A percentile compares a stretch with the other conserved stretches of the same genome.
These are phyloP conservation scores for Chaetodon trifasciatus DNA, from an alignment of 2,797 vertebrate species.

Conservation along the genomic window DNA sequence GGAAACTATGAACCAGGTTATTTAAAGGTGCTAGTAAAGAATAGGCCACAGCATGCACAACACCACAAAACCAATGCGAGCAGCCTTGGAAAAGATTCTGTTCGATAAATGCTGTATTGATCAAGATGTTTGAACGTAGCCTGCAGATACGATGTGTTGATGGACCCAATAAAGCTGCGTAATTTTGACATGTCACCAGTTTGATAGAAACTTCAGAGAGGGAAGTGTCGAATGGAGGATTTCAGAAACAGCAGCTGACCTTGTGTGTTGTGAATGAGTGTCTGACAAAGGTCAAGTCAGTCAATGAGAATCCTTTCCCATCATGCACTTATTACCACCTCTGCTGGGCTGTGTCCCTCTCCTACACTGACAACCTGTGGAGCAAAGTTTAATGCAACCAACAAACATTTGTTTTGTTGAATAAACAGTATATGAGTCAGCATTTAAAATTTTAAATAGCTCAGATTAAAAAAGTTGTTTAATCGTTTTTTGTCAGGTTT, in stretches of 20 bases:
- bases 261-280: conserved; percentile 4
- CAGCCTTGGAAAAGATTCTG: neutral
- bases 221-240: neutral
- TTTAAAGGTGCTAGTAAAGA: neutral
- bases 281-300: conserved; percentile 27
- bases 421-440: neutral
- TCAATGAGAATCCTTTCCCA: conserved; percentile 3
- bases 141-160: neutral
- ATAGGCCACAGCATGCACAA: too few species aligned
- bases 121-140: neutral
- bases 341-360: conserved; percentile 5
- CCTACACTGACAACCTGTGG: neutral
- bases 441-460: neutral
- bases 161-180: neutral
- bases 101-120: neutral
- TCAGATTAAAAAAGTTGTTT: neutral
- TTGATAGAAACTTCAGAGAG: neutral
- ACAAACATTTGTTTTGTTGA: neutral
- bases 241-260: conserved; percentile 4
- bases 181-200: neutral
- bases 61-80: neutral
- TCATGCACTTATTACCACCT: neutral
- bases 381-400: neutral
- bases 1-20: neutral
- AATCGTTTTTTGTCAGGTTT: neutral